Conservation (phyloP, 2,113 vertebrate species). For the Carassius carassius region DNA sequence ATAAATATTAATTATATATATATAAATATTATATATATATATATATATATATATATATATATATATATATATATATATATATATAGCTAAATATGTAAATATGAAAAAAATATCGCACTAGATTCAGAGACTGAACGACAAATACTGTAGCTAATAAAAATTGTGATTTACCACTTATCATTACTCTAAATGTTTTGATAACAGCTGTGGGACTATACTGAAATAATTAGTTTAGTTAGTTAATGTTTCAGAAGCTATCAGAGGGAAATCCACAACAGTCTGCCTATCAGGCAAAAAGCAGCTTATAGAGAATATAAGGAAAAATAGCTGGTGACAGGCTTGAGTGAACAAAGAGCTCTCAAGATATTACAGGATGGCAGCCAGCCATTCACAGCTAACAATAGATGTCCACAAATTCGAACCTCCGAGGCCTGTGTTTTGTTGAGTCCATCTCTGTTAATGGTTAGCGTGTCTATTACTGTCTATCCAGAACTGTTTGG, state of each 20-base stretch:
- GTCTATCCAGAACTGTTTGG: constrained; percentile 21
- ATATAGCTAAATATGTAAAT: too few relatives aligned
- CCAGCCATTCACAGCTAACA: constrained; percentile 57
- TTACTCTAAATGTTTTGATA: not conserved
- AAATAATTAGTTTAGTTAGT: not conserved
- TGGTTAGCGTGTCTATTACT: constrained; percentile 65
- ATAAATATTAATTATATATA: too few relatives aligned
- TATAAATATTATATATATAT: too few relatives aligned
- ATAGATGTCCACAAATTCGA: constrained; percentile 56
- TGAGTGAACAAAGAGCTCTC: constrained; percentile 45
- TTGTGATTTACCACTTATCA: not conserved
- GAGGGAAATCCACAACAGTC: constrained; percentile 19
- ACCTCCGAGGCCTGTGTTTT: constrained; percentile 60
- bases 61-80: too few relatives aligned
- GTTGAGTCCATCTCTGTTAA: constrained; percentile 64
- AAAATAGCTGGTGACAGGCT: constrained; percentile 41
- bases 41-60: too few relatives aligned
- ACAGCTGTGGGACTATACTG: not conserved
- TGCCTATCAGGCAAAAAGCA: constrained; percentile 32
- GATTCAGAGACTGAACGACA: not conserved
- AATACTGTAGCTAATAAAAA: not conserved
- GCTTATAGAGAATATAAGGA: constrained; percentile 52
- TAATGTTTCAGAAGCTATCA: not conserved
- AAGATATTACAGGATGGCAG: constrained; percentile 45
- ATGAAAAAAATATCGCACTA: not conserved